Evolutionary conservation across 2,113 vertebrate genomes (phyloP), one percentile per base, ranked within the genome.

Genomic region (Clinocottus analis): DNA sequence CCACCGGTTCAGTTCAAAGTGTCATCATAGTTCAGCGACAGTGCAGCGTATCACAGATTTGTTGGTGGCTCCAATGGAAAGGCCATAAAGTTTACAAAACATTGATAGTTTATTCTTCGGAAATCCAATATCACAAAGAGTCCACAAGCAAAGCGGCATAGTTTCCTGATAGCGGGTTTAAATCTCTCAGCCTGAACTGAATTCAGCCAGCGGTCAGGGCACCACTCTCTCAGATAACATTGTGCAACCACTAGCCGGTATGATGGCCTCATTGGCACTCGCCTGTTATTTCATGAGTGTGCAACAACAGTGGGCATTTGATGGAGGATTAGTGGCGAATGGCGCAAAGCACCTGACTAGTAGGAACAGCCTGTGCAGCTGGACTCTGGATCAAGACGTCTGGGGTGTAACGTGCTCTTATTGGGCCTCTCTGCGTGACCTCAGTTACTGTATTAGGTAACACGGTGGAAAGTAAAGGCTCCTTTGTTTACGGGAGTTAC

Each of bases 311-410:
- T 4, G 21, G 55, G 37, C 70, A 49, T 58, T 75, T 83, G 68
- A 85, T 79, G 67, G 55, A 67, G 80, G 87, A 89, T 90, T 91
- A 88, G 65, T 5, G 3, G 4, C 13, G 77, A 58, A 58, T 64
- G 61, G 29, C 41, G n/a, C 41, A 0, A 66, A 86, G 66, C 85
- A 83, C 84, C 84, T 91, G 87, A 90, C 77, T 79, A 31, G n/a
- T 45, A 70, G 75, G 47, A 82, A 71, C 80, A 73, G 59, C 45
- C 31, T 72, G 77, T 82, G 76, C 70, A 73, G 76, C 79, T 78
- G 80, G 59, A 72, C 13, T 67, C 47, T 60, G 43, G 16, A 68
- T 75, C 31, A 27, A 49, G 60, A 63, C 67, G 55, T 58, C n/a
- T 55, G 49, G 5, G 51, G 68, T 8, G 31, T 51, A 45, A 63